Evolutionary conservation across 2,797 vertebrate genomes (phyloP).

Genomic region (Saxicola maurus): DNA sequence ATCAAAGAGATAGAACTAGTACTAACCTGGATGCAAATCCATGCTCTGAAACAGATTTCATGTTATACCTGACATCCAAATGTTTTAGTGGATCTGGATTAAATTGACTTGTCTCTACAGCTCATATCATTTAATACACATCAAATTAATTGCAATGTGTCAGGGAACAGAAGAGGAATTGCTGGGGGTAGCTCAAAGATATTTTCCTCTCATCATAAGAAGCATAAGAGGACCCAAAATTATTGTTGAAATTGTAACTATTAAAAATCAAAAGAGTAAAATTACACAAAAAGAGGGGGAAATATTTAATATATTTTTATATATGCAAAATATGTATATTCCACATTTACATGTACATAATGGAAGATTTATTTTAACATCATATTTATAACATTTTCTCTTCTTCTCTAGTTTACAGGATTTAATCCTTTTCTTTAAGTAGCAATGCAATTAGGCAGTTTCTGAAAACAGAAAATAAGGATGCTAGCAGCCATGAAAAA

Average conservation of each 20-base stretch:
- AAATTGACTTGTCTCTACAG: constrained; percentile 12
- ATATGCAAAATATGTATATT: neutral
- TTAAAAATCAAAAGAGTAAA: neutral
- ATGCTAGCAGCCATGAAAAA: neutral
- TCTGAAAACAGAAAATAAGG: neutral
- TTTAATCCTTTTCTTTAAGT: neutral
- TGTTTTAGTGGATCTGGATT: neutral
- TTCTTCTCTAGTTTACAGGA: neutral
- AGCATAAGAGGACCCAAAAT: neutral
- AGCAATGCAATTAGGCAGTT: neutral
- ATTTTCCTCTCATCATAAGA: neutral
- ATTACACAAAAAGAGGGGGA: neutral
- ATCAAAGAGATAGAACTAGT: neutral
- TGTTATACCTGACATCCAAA: neutral
- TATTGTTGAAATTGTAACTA: neutral
- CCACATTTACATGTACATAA: neutral
- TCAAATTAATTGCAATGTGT: neutral
- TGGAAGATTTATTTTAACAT: neutral
- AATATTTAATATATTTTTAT: neutral
- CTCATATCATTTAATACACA: neutral
- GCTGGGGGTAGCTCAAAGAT: neutral
- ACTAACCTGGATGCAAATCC: neutral
- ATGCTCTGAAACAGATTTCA: neutral
- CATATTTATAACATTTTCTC: neutral
- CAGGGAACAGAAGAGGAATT: neutral